A percentile compares a stretch with the other conserved stretches of the same genome.
Conservation (phyloP, 2,797 vertebrate genomes). For the Spea hammondii region DNA sequence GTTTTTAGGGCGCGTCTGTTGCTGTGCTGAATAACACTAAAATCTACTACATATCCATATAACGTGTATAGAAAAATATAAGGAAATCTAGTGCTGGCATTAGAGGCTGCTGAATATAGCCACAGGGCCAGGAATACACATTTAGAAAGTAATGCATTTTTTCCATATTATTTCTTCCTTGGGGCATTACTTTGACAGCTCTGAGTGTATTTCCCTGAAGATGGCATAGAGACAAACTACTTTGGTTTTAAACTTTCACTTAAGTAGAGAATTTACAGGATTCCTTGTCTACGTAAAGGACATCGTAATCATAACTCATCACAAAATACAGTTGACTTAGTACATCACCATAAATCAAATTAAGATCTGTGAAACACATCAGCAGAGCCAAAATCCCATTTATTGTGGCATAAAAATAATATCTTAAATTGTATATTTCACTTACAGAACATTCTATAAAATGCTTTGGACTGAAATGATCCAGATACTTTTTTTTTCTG, state of each 20-base stretch:
- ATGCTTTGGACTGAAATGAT: neutral
- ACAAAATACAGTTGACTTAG: constrained; percentile 6
- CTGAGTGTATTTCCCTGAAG: constrained; percentile 7
- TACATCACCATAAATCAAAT: constrained; percentile 14
- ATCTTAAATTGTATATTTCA: neutral
- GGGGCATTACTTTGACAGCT: neutral
- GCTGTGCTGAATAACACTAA: neutral
- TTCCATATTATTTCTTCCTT: neutral
- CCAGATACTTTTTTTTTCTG: neutral
- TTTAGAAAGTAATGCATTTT: constrained; percentile 12
- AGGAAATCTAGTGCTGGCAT: neutral
- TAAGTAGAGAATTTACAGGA: constrained; percentile 20
- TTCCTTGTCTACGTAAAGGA: constrained; percentile 1
- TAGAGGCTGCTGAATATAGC: neutral
- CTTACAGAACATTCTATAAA: neutral
- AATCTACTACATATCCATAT: neutral
- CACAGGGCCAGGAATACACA: neutral
- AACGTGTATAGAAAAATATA: neutral
- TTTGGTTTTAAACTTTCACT: constrained; percentile 26
- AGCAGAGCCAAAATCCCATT: neutral
- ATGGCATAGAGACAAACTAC: constrained; percentile 16
- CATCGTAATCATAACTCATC: constrained; percentile 26
- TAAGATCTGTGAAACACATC: neutral
- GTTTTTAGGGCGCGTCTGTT: no score
- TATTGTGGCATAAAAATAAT: neutral